These are phyloP conservation scores for Speoplatyrhinus poulsoni DNA, from an alignment of 2,113 vertebrate species.

Conservation along the genomic window DNA sequence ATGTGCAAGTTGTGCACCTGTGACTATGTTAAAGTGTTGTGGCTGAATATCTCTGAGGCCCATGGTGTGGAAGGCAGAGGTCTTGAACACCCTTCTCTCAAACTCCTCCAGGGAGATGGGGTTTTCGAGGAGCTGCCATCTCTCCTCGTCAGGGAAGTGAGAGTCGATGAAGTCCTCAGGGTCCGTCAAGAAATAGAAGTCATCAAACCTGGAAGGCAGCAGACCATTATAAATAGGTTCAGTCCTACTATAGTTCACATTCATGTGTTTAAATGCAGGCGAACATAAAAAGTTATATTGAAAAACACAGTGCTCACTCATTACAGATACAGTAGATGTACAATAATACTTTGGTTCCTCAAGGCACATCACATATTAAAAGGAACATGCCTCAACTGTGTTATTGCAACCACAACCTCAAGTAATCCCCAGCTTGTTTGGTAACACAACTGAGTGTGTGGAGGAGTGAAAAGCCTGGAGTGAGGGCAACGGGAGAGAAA, in stretches of 20 bases:
- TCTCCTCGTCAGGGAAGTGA: constrained; percentile 75
- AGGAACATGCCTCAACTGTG: no score
- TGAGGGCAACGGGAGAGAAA: no score
- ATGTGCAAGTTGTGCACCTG: constrained; percentile 57
- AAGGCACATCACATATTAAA: no score
- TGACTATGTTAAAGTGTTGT: constrained; percentile 68
- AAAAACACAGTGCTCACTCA: no score
- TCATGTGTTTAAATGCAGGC: neutral
- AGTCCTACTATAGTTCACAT: constrained; percentile 10
- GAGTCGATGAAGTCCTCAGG: constrained; percentile 79
- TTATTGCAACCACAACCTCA: no score
- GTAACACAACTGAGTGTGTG: no score
- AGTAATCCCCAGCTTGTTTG: no score
- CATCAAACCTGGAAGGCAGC: constrained; percentile 70
- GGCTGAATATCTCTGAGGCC: constrained; percentile 76
- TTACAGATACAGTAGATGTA: no score
- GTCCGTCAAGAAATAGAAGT: constrained; percentile 82
- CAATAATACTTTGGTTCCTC: no score
- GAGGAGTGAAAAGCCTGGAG: no score
- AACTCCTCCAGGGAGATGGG: constrained; percentile 67
- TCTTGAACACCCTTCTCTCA: constrained; percentile 77
- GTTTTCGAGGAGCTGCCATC: constrained; percentile 78
- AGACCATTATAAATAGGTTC: constrained; percentile 37
- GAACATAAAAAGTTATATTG: neutral
- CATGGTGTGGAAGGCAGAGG: constrained; percentile 76